A percentile compares a stretch with the other conserved stretches of the same genome.
Evolutionary conservation across 2,797 vertebrate genomes (phyloP).

Genomic region (Apodemus agrarius): DNA sequence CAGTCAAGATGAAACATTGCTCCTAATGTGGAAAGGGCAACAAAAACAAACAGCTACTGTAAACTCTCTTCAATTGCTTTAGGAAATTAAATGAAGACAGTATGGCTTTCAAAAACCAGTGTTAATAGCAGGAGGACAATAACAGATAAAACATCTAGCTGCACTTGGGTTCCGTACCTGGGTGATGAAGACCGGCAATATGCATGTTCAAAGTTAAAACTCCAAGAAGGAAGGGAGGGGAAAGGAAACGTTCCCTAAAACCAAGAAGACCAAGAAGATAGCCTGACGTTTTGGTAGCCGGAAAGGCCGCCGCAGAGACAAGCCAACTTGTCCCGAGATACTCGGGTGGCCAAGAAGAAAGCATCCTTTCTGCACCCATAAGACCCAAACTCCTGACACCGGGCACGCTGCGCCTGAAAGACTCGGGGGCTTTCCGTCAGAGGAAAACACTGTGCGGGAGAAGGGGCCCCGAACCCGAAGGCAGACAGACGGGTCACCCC

Average conservation of each 20-base stretch:
- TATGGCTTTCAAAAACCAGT: slow-evolving; percentile 41
- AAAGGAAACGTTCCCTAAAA: not conserved
- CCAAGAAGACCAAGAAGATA: not conserved
- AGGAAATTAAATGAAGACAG: slow-evolving; percentile 34
- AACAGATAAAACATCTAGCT: not conserved
- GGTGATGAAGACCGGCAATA: not conserved
- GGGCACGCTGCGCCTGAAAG: not conserved
- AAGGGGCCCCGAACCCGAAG: not conserved
- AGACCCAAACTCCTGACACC: not conserved
- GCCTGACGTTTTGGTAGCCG: too few species aligned
- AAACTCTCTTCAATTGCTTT: slow-evolving; percentile 21
- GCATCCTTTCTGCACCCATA: not conserved
- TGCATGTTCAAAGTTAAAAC: not conserved
- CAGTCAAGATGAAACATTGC: slow-evolving; percentile 37
- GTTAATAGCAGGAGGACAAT: not conserved
- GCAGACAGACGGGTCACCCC: not conserved
- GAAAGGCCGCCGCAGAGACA: not conserved
- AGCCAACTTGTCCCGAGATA: not conserved
- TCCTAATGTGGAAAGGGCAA: not conserved
- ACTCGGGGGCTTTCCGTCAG: not conserved
- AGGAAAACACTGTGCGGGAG: not conserved
- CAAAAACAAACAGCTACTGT: not conserved
- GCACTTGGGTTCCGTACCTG: not conserved
- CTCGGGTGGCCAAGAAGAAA: not conserved
- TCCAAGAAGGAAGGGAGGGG: not conserved